These are phyloP conservation scores for Patella caerulea DNA, from an alignment of 2,888 invertebrate genomes.

Conservation along the genomic window DNA sequence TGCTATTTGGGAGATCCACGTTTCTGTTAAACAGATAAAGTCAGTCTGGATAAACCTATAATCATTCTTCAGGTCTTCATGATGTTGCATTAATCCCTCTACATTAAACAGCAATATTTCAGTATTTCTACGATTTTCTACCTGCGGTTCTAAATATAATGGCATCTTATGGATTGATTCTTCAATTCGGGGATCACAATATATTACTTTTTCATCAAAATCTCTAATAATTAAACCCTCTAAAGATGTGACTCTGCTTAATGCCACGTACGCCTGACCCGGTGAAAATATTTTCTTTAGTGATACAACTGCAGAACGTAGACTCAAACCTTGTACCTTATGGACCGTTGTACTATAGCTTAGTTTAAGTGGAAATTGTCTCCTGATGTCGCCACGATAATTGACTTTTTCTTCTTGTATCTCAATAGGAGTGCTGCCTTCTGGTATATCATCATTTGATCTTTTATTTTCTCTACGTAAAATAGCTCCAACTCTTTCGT, in stretches of 20 bases:
- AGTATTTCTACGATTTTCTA: background rate
- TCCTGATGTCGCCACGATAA: background rate
- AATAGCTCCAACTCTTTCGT: slow-evolving; percentile 10
- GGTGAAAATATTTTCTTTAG: slow-evolving; percentile 25
- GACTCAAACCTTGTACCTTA: slow-evolving; percentile 31
- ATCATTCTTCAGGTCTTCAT: background rate
- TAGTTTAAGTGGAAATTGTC: slow-evolving; percentile 22
- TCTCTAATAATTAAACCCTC: slow-evolving; percentile 21
- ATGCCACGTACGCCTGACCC: slow-evolving; percentile 34
- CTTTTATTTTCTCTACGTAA: background rate
- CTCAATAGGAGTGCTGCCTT: slow-evolving; percentile 1
- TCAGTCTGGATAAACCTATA: background rate
- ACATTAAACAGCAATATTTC: background rate
- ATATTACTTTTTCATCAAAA: slow-evolving; percentile 25
- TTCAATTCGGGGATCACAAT: slow-evolving; percentile 22
- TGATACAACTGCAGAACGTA: slow-evolving; percentile 22
- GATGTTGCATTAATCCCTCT: background rate
- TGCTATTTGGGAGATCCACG: background rate
- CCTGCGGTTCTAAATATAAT: background rate
- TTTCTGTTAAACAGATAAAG: background rate
- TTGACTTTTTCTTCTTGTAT: slow-evolving; percentile 9
- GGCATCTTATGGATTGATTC: slow-evolving; percentile 16
- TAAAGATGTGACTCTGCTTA: slow-evolving; percentile 29
- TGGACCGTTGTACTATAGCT: slow-evolving; percentile 28
- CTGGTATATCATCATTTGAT: background rate